These are phyloP conservation scores for Oophaga sylvatica DNA, from an alignment of 2,797 vertebrate genomes.

Conservation along the genomic window DNA sequence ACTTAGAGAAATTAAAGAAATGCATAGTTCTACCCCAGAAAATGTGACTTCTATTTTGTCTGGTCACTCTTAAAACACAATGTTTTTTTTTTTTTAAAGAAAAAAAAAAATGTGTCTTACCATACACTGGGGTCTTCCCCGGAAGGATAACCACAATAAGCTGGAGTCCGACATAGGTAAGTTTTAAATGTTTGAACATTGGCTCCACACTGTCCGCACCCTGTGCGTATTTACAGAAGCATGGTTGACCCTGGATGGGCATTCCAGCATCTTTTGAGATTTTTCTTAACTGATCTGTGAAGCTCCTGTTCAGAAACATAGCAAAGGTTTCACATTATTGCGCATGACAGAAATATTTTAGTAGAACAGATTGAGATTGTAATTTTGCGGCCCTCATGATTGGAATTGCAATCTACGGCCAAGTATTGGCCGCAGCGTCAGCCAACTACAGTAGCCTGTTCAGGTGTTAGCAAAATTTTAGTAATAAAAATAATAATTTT, in stretches of 20 bases:
- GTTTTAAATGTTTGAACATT: constrained; percentile 98
- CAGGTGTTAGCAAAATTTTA: too few relatives aligned
- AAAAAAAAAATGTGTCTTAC: constrained; percentile 69
- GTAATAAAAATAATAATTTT: too few relatives aligned
- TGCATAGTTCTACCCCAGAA: too few relatives aligned
- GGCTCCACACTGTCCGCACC: constrained; percentile 98
- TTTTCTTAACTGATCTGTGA: constrained; percentile 97
- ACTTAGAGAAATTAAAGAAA: too few relatives aligned
- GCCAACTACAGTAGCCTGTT: too few relatives aligned
- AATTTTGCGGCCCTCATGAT: too few relatives aligned
- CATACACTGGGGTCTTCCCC: constrained; percentile 95
- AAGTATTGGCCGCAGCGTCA: too few relatives aligned
- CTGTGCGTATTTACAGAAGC: constrained; percentile 98
- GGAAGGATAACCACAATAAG: constrained; percentile 98
- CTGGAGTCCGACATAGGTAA: constrained; percentile 97
- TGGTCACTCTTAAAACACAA: too few relatives aligned
- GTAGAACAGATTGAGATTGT: not conserved
- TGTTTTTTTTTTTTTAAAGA: too few relatives aligned
- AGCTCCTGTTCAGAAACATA: constrained; percentile 80
- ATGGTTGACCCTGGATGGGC: constrained; percentile 98
- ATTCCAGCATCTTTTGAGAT: constrained; percentile 98
- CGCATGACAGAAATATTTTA: not conserved
- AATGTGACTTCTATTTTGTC: too few relatives aligned
- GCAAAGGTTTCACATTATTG: not conserved
- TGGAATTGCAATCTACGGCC: too few relatives aligned